Evolutionary conservation across 2,113 vertebrate genomes (phyloP).

Genomic region (Poecilia latipinna): DNA sequence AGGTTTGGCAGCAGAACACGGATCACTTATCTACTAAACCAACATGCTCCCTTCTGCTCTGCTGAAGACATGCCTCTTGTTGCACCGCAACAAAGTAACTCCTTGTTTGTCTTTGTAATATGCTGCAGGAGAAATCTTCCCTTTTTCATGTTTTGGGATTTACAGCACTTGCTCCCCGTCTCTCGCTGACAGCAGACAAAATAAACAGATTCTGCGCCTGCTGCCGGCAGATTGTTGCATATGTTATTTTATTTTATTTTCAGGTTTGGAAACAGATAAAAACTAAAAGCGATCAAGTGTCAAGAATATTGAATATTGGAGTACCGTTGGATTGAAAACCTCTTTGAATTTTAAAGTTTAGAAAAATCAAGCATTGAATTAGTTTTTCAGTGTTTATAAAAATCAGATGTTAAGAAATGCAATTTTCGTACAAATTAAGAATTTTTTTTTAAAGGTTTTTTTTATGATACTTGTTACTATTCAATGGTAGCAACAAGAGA

Average conservation of each 20-base stretch:
- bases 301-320: constrained; percentile 46
- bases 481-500: no score
- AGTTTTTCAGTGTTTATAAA: no score
- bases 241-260: constrained; percentile 69
- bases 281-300: constrained; percentile 51
- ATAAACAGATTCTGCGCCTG: constrained; percentile 70
- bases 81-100: constrained; percentile 68
- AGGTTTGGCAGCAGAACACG: constrained; percentile 75
- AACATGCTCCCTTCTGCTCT: constrained; percentile 74
- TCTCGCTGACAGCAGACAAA: constrained; percentile 76
- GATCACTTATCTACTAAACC: constrained; percentile 80
- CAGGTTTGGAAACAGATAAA: constrained; percentile 65
- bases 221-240: constrained; percentile 49
- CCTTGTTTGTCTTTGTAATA: constrained; percentile 73
- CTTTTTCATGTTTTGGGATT: constrained; percentile 27
- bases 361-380: no score
- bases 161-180: constrained; percentile 27
- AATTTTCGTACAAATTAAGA: no score
- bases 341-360: constrained; percentile 12
- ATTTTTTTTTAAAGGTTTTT: no score
- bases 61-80: constrained; percentile 58
- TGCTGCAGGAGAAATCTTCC: constrained; percentile 42
- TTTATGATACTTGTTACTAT: no score
- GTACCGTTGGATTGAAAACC: constrained; percentile 18
- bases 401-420: no score